Percentiles rank a stretch among this genome's conserved stretches.
phyloP scores from a whole-genome alignment of 2,888 invertebrate genomes.

The Drosophila sordidula region DNA sequence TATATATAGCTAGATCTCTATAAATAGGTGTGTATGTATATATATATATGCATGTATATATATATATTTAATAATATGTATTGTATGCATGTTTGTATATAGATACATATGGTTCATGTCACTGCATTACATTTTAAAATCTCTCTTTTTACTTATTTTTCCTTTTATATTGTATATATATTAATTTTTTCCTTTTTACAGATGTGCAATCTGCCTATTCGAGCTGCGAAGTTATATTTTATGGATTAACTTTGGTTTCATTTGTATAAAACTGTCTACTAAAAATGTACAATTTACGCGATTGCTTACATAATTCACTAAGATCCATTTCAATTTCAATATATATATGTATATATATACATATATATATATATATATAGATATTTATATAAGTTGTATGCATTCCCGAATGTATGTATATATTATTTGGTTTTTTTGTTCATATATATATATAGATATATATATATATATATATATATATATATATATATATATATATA shows the following conservation, averaged over 20 bases:
- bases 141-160: conserved; percentile 21
- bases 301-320: conserved; percentile 69
- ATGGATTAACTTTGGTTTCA: conserved; percentile 11
- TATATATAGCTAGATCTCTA: conserved; percentile 8
- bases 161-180: conserved; percentile 1
- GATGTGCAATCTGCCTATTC: conserved; percentile 24
- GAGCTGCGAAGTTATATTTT: conserved; percentile 11
- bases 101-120: conserved; percentile 27
- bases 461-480: conserved; percentile 18
- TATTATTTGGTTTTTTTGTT: conserved; percentile 7
- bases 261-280: conserved; percentile 69
- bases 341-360: conserved; percentile 5
- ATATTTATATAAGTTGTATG: conserved; percentile 15
- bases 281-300: conserved; percentile 66
- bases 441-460: conserved; percentile 4
- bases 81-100: conserved; percentile 29
- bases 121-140: conserved; percentile 48
- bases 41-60: conserved; percentile 12
- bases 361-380: conserved; percentile 26
- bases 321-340: conserved; percentile 24
- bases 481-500: conserved; percentile 8
- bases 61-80: conserved; percentile 14
- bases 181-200: conserved; percentile 36
- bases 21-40: background rate
- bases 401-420: conserved; percentile 9